phyloP scores from a whole-genome alignment of 2,797 vertebrate species.

The Australoheros facetus region DNA sequence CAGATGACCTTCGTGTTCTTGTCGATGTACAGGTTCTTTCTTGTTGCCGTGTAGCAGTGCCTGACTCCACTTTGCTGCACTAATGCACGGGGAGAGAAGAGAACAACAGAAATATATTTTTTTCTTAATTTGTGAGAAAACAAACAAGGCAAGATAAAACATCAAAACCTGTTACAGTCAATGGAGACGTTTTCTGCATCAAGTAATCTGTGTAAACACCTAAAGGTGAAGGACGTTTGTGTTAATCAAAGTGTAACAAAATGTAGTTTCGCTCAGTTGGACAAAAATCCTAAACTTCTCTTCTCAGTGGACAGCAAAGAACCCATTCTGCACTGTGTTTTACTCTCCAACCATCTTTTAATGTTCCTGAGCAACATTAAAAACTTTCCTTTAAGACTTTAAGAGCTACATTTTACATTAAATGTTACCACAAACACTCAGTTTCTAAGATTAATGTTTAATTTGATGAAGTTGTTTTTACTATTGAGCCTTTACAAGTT shows the following conservation, averaged over 20 bases:
- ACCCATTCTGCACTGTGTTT: neutral
- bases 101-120: neutral
- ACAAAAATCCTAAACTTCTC: neutral
- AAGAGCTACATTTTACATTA: neutral
- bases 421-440: neutral
- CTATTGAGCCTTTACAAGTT: neutral
- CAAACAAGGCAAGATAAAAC: neutral
- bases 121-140: neutral
- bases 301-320: neutral
- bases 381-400: slow-evolving; percentile 7
- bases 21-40: slow-evolving; percentile 90
- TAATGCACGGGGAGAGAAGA: slow-evolving; percentile 62
- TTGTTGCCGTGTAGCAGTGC: slow-evolving; percentile 87
- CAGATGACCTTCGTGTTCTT: slow-evolving; percentile 96
- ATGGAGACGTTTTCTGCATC: neutral
- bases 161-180: neutral
- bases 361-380: slow-evolving; percentile 8
- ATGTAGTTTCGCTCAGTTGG: neutral
- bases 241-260: neutral
- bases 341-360: neutral
- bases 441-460: neutral
- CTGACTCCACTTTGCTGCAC: slow-evolving; percentile 92
- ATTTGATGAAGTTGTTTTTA: neutral
- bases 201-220: neutral
- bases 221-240: too few relatives aligned